Conservation (phyloP, 2,113 vertebrate genomes). For the Martes martes region DNA sequence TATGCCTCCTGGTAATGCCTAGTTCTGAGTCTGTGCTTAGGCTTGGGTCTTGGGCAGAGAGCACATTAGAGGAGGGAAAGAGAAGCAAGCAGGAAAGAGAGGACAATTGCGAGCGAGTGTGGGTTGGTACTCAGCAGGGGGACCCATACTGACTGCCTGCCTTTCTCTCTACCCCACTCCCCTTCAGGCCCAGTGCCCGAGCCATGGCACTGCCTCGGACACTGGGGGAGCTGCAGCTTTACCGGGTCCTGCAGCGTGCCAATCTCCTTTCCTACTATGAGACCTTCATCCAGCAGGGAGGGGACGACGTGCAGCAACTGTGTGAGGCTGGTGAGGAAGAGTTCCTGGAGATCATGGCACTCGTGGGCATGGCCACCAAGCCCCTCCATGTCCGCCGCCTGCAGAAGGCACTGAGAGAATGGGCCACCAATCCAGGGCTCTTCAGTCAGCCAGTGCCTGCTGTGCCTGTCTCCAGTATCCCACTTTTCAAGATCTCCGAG, state of each 20-base stretch:
- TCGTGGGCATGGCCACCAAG: slow-evolving; percentile 99
- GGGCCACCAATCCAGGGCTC: slow-evolving; percentile 94
- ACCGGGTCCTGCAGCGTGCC: slow-evolving; percentile 95
- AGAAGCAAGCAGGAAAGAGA: neutral
- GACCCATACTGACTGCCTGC: neutral
- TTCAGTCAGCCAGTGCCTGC: slow-evolving; percentile 93
- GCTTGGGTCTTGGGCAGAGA: neutral
- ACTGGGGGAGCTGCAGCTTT: slow-evolving; percentile 97
- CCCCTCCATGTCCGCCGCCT: slow-evolving; percentile 96
- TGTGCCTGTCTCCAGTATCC: slow-evolving; percentile 90
- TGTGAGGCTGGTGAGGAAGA: slow-evolving; percentile 98
- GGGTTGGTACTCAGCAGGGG: neutral
- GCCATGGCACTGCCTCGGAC: slow-evolving; percentile 96
- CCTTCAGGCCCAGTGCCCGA: slow-evolving; percentile 63
- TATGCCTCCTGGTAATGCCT: neutral
- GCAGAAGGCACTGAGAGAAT: slow-evolving; percentile 96
- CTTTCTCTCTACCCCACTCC: neutral
- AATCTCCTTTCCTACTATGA: slow-evolving; percentile 98
- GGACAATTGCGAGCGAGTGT: neutral
- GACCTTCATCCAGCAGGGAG: slow-evolving; percentile 99
- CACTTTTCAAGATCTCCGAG: slow-evolving; percentile 93
- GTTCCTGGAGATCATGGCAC: slow-evolving; percentile 98
- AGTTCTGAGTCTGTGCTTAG: neutral
- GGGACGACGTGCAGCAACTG: slow-evolving; percentile 97
- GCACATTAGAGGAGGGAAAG: neutral